These are phyloP conservation scores for Amblyornis subalaris DNA, from an alignment of 2,113 vertebrate genomes.

Conservation along the genomic window DNA sequence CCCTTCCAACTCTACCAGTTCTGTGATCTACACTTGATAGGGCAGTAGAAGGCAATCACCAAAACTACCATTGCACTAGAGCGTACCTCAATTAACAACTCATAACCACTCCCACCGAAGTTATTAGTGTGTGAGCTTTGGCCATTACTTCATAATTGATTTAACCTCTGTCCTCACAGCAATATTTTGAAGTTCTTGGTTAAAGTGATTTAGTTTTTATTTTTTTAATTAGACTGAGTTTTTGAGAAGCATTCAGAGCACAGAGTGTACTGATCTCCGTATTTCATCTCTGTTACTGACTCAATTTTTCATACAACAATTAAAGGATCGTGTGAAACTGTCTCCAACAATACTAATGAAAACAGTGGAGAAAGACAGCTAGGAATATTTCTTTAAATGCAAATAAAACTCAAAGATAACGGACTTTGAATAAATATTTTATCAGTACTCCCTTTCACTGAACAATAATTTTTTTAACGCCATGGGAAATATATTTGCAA, in stretches of 20 bases:
- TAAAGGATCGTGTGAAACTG: background rate
- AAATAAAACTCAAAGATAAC: background rate
- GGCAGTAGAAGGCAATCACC: background rate
- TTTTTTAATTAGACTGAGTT: constrained; percentile 42
- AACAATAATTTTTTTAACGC: background rate
- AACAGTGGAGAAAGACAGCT: background rate
- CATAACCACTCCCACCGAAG: background rate
- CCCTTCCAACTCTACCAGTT: background rate
- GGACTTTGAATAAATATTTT: constrained; percentile 28
- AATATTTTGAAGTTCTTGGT: constrained; percentile 50
- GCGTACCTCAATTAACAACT: background rate
- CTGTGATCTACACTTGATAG: background rate
- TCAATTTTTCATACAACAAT: constrained; percentile 20
- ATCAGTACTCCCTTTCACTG: constrained; percentile 16
- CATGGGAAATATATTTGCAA: constrained; percentile 6
- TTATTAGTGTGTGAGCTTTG: constrained; percentile 31
- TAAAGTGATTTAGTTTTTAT: constrained; percentile 22
- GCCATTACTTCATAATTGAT: constrained; percentile 42
- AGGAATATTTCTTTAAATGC: constrained; percentile 18
- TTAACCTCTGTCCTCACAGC: constrained; percentile 41
- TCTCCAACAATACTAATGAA: background rate
- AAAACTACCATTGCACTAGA: background rate
- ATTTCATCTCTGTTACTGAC: background rate
- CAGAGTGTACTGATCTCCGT: background rate
- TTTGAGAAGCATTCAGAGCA: constrained; percentile 9